Evolutionary conservation across 2,888 invertebrate species (phyloP).

Genomic region (Morpho helenor): DNA sequence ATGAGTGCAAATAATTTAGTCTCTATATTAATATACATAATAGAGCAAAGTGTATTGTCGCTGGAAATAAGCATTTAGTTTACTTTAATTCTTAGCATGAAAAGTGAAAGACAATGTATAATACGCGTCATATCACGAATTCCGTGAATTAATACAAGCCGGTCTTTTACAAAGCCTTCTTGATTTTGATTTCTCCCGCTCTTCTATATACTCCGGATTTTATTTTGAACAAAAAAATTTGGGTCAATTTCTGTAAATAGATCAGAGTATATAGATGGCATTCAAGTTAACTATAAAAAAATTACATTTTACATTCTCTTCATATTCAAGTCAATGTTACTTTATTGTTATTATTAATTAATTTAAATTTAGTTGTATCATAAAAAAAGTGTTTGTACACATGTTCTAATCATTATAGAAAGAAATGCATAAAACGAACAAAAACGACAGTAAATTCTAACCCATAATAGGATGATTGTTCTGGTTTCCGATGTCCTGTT

Average conservation of each 20-base stretch:
- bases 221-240: slow-evolving; percentile 4
- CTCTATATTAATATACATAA: too few relatives aligned
- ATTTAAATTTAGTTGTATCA: too few relatives aligned
- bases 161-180: slow-evolving; percentile 45
- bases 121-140: slow-evolving; percentile 18
- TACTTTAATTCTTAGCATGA: background rate
- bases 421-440: slow-evolving; percentile 14
- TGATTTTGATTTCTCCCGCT: slow-evolving; percentile 61
- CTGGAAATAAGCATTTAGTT: too few relatives aligned
- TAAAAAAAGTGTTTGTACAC: too few relatives aligned
- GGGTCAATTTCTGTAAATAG: too few relatives aligned
- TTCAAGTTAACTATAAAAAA: too few relatives aligned
- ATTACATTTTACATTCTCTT: too few relatives aligned
- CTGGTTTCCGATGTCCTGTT: slow-evolving; percentile 42
- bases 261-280: too few relatives aligned
- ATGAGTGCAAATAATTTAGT: too few relatives aligned
- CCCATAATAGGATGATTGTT: slow-evolving; percentile 22
- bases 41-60: too few relatives aligned
- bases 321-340: too few relatives aligned
- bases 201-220: slow-evolving; percentile 41
- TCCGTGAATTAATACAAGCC: slow-evolving; percentile 45
- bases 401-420: background rate
- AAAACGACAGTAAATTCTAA: slow-evolving; percentile 19
- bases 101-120: slow-evolving; percentile 16
- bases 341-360: too few relatives aligned